Conservation (phyloP, 2,797 vertebrate species). For the Pangasius krempfi region DNA sequence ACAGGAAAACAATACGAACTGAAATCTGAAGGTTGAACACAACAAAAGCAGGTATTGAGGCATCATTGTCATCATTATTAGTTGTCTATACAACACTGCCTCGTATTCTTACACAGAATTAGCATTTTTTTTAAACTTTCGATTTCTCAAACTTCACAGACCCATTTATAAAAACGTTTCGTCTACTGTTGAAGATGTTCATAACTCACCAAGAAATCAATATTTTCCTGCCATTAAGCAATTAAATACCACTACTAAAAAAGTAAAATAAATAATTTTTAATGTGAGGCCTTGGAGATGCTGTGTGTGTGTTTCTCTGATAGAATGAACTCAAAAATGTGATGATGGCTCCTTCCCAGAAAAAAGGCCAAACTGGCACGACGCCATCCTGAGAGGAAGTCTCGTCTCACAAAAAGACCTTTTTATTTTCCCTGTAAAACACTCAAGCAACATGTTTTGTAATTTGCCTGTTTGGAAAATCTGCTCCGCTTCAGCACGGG, state of each 20-base stretch:
- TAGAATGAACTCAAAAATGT: slow-evolving; percentile 47
- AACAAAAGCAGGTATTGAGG: slow-evolving; percentile 59
- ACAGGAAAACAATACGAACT: background rate
- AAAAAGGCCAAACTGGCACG: slow-evolving; percentile 47
- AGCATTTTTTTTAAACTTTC: slow-evolving; percentile 49
- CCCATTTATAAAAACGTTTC: slow-evolving; percentile 2
- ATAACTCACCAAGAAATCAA: background rate
- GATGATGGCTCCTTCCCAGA: slow-evolving; percentile 54
- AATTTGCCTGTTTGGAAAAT: slow-evolving; percentile 57
- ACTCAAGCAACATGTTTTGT: slow-evolving; percentile 41
- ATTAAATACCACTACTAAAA: background rate
- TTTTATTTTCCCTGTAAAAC: slow-evolving; percentile 39
- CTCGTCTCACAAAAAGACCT: background rate
- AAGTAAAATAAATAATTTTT: background rate
- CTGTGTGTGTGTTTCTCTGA: slow-evolving; percentile 33
- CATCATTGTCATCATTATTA: slow-evolving; percentile 80
- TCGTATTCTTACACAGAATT: slow-evolving; percentile 37
- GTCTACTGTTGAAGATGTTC: background rate
- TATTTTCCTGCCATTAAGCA: background rate
- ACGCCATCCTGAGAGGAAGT: slow-evolving; percentile 7
- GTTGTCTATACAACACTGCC: slow-evolving; percentile 63
- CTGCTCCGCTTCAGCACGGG: slow-evolving; percentile 43
- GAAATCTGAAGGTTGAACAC: background rate
- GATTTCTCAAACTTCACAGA: background rate
- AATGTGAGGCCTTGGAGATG: slow-evolving; percentile 53